Percentiles rank a stretch among this genome's conserved stretches.
Conservation (phyloP, 1,140 invertebrate species). For the Hyposmocoma kahamanoa region DNA sequence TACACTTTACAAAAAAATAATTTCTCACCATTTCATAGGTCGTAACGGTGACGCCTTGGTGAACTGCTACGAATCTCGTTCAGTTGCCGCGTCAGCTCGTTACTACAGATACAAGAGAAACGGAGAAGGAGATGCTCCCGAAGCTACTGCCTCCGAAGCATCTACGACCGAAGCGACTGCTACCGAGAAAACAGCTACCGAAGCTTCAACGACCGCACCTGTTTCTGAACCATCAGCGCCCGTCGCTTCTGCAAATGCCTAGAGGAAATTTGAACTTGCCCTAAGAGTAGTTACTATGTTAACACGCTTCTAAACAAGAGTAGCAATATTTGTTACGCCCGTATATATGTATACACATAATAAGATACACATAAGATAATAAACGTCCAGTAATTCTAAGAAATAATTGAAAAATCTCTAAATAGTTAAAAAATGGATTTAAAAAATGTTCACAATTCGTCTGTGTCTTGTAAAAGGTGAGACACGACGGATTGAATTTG, state of each 20-base stretch:
- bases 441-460: background rate
- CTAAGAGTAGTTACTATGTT: no score
- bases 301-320: no score
- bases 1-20: background rate
- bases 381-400: no score
- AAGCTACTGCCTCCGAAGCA: no score
- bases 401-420: slow-evolving; percentile 11
- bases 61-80: slow-evolving; percentile 56
- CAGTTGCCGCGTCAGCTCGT: slow-evolving; percentile 44
- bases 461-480: no score
- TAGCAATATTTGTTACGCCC: no score
- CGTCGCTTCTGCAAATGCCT: no score
- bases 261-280: no score
- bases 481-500: no score
- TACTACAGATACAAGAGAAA: slow-evolving; percentile 62
- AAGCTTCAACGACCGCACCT: slow-evolving; percentile 5
- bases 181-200: slow-evolving; percentile 8
- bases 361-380: no score
- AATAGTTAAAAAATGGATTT: background rate
- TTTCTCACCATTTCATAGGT: slow-evolving; percentile 22
- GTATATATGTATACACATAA: no score
- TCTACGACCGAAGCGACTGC: slow-evolving; percentile 20
- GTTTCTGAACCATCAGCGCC: background rate
- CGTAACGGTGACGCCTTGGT: slow-evolving; percentile 57
- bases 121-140: slow-evolving; percentile 37